Evolutionary conservation across 2,797 vertebrate species (phyloP).

Genomic region (Semaprochilodus insignis): DNA sequence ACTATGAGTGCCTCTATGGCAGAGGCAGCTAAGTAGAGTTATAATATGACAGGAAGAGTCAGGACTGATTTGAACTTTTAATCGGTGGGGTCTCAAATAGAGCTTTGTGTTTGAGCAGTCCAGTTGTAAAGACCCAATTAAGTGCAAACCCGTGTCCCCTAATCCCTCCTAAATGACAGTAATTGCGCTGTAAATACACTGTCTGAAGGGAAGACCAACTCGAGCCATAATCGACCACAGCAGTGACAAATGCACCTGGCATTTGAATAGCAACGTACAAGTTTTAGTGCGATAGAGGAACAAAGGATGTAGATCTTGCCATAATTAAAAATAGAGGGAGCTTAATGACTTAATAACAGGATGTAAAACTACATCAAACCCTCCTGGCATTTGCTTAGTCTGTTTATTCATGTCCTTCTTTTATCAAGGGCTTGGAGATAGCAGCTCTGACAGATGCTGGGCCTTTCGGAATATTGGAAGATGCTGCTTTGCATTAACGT

Average conservation of each 20-base stretch:
- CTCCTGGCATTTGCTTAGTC: not conserved
- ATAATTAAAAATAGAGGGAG: slow-evolving; percentile 51
- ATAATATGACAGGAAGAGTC: not conserved
- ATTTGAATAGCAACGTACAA: slow-evolving; percentile 40
- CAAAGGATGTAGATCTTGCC: slow-evolving; percentile 38
- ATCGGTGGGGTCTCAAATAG: not conserved
- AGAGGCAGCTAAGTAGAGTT: not conserved
- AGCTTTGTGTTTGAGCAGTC: slow-evolving; percentile 3
- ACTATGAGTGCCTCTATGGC: not conserved
- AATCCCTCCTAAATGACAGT: slow-evolving; percentile 29
- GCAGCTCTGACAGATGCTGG: slow-evolving; percentile 24
- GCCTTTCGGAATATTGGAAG: slow-evolving; percentile 40
- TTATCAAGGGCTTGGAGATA: not conserved
- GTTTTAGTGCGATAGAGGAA: slow-evolving; percentile 41
- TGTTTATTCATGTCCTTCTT: slow-evolving; percentile 35
- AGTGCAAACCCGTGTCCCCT: not conserved
- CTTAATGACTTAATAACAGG: slow-evolving; percentile 27
- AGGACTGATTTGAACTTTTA: not conserved
- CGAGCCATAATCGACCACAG: slow-evolving; percentile 16
- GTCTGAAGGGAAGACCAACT: slow-evolving; percentile 16
- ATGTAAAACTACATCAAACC: slow-evolving; percentile 1
- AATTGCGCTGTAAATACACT: slow-evolving; percentile 32
- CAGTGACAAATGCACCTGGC: slow-evolving; percentile 43
- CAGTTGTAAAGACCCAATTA: slow-evolving; percentile 32
- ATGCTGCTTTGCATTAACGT: slow-evolving; percentile 43